Evolutionary conservation across 2,113 vertebrate species (phyloP), one percentile per base, ranked within the genome.

Genomic region (Siniperca chuatsi): DNA sequence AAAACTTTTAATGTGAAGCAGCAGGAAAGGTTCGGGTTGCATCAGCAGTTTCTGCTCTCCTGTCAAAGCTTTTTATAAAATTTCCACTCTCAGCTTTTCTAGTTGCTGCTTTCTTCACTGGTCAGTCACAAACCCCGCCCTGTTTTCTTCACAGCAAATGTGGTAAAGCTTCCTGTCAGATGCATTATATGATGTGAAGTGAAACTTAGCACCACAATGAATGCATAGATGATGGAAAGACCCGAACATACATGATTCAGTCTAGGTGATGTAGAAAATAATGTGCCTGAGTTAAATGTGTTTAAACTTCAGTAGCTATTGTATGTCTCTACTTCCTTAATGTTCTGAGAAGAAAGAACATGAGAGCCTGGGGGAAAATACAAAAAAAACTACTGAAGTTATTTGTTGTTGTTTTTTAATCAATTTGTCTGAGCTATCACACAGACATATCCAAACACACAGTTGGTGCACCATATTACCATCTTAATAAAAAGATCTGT

Each of bases 161-260:
- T 79, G 75, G 50, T 75, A 37, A 79, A 83, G 81, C 76, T 67
- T 44, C 52, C 65, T 66, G 70, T 71, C 70, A 75, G 70, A 75
- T 46, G 57, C 48, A 71, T 79, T 70, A 64, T n/a, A 69, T 33
- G 61, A 62, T 52, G 57, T 57, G 61, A 40, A 66, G 10, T 6
- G 8, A 76, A 10, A 54, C 29, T 1, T 29, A 29, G 29, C 29
- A 29, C 29, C 42, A 65, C 29, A 20, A 70, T 50, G 23, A 67
- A 65, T 60, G 61, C 13, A 29, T 35, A 37, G n/a, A 66, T 54
- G 44, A 62, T 42, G 55, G 40, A 60, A 50, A 74, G 46, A 71
- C 25, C 4, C 10, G 2, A 68, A 68, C 29, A 48, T 46, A n/a
- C 37, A 69, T 67, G 42, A 65, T 40, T 61, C 65, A 69, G 8